Base-by-base conservation (phyloP, 2,797 vertebrate genomes). In the Mormyrops boulengeri region DNA sequence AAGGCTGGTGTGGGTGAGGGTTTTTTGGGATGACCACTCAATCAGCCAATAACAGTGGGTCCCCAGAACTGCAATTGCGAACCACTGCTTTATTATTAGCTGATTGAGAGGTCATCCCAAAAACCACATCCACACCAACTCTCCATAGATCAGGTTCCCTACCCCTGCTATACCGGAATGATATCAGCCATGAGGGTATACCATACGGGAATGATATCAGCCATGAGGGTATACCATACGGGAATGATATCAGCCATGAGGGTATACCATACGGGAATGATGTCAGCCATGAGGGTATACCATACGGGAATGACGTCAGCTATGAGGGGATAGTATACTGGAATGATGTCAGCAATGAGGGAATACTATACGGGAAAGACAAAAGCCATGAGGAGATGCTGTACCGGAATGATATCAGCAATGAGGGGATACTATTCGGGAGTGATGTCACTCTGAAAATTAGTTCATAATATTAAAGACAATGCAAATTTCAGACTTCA, bases 401-500 rank as follows among this genome's bases (percentile, higher is more conserved):
- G 34, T 34, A 34, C 26, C 4, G 62, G 62, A 34, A 50, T 50
- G 9, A 52, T 52, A 52, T 52, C 50, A 52, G 50, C 50, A 11
- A 73, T 14, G 12, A 14, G 66, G 12, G 12, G 34, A 73, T 38
- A 50, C 49, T 50, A 73, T 73, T n/a, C 73, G 2, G 38, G 38
- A 80, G 41, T 19, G 38, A 80, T 41, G 73, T 44, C 19, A 44
- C 14, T 53, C 5, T 6, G 26, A 87, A 87, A 87, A 87, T 38
- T 87, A 60, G 19, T 57, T n/a, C 38, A 62, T n/a, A 84, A 60
- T 14, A 88, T 19, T 30, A 44, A 88, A 66, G 47, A 88, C 57
- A 66, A 52, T 89, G 44, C 49, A 80, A 88, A 88, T 77, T 44
- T 49, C 17, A 62, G 34, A 91, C 47, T 89, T 89, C 88, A 88